Base-by-base conservation (phyloP, 1,140 invertebrate species). In the Dryas iulia region DNA sequence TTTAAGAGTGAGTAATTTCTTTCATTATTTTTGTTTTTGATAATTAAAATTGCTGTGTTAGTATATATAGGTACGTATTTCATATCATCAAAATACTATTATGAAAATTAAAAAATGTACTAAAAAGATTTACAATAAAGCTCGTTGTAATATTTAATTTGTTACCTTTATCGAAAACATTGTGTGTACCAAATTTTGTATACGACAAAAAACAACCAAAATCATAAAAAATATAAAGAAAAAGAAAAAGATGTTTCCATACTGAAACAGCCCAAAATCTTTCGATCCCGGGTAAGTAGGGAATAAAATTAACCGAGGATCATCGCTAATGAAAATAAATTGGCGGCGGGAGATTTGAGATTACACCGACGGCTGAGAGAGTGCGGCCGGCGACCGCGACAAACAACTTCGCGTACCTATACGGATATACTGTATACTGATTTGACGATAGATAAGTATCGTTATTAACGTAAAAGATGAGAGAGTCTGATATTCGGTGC, bases 301-400 rank as follows among this genome's bases (percentile, higher is more conserved):
- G 87, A 92, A 92, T 92, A 92, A 92, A 92, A 92, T 92, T 92
- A 92, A 91, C 90, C 83, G 90, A 89, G 92, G 92, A 92, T 92
- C 89, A 92, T 92, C 92, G 87, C 90, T 92, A 92, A 92, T 92
- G 92, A 92, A 92, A 92, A 92, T 92, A 92, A 92, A 92, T 92
- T 92, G 92, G 85, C 83, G 81, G 84, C 84, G 84, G 92, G 88
- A 91, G 90, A 92, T 92, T 91, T 87, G 88, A 90, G 92, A 92
- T 92, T 92, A 92, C 85, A 85, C 81, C 72, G 76, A 47, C 69
- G 58, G 67, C 59, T 18, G 30, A 39, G 75, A 56, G 71, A 73
- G 71, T 70, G 76, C 70, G 71, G 74, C 58, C 73, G 59, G 67
- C 66, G 66, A 69, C 52, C 57, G 69, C 62, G 61, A 71, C 73